Evolutionary conservation across 2,113 vertebrate species (phyloP).

Genomic region (Lipophrys pholis): DNA sequence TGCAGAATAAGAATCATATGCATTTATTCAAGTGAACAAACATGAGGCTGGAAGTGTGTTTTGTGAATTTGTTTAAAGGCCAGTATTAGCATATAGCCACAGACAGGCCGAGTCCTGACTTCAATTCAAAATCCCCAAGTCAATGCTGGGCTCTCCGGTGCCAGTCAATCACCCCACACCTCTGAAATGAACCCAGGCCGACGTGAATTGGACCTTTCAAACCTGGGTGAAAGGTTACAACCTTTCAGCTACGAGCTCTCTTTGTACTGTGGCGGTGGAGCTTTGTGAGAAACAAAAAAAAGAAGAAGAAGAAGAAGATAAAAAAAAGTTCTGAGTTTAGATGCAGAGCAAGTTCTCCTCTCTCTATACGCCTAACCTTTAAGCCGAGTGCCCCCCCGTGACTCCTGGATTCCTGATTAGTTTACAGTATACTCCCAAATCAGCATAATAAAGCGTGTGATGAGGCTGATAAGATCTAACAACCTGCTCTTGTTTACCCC

Average conservation of each 20-base stretch:
- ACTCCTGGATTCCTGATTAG: slow-evolving; percentile 77
- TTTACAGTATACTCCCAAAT: slow-evolving; percentile 80
- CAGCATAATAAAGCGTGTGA: slow-evolving; percentile 80
- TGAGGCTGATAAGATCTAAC: slow-evolving; percentile 82
- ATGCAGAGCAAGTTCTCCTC: slow-evolving; percentile 59
- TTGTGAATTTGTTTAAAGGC: slow-evolving; percentile 83
- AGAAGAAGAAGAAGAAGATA: slow-evolving; percentile 11
- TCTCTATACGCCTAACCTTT: slow-evolving; percentile 77
- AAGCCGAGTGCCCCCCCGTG: slow-evolving; percentile 65
- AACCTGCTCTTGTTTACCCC: slow-evolving; percentile 80
- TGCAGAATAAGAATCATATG: slow-evolving; percentile 80
- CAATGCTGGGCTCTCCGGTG: slow-evolving; percentile 44
- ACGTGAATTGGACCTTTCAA: slow-evolving; percentile 35
- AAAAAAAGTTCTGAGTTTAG: slow-evolving; percentile 66
- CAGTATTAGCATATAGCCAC: slow-evolving; percentile 84
- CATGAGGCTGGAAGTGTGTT: slow-evolving; percentile 75
- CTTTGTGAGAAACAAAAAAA: slow-evolving; percentile 12
- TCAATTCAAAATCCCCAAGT: slow-evolving; percentile 65
- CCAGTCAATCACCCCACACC: slow-evolving; percentile 68
- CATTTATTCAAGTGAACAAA: slow-evolving; percentile 85
- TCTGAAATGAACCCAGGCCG: slow-evolving; percentile 33
- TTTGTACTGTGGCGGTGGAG: background rate
- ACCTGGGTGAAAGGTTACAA: slow-evolving; percentile 47
- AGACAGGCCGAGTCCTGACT: slow-evolving; percentile 71
- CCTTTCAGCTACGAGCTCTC: slow-evolving; percentile 41